Base-by-base conservation (phyloP, 1,140 invertebrate species). In the Dendroctonus ponderosae region DNA sequence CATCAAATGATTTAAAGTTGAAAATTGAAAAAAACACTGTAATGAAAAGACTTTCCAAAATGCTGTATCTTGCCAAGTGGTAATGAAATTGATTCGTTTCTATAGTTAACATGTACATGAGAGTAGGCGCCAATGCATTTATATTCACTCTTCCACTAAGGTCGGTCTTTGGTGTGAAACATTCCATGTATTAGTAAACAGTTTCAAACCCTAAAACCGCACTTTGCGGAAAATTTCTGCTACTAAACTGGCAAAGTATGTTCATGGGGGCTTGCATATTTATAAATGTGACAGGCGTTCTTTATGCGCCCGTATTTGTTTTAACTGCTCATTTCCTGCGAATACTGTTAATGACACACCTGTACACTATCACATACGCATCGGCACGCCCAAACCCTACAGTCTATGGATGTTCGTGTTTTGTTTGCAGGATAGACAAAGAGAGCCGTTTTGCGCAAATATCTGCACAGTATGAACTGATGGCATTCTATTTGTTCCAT, bases 261-360 rank as follows among this genome's bases (percentile, higher is more conserved):
- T 37, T 56, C 15, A 51, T 51, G 14, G 11, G 49, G 49, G 14
- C 14, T 2, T 39, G 53, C 53, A 56, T 58, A 44, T 58, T 58
- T 58, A 46, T 58, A 43, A 15, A 46, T 44, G 56, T 42, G 42
- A 58, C 14, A 58, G 11, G 14, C 42, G 42, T 58, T 46, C 56
- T 58, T 58, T 46, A 58, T 58, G 37, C 39, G 42, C 56, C 56
- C 40, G 56, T 58, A 58, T 58, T 58, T 58, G 42, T 58, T 58
- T 44, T 58, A 58, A 58, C 56, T 44, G 56, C 56, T 58, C 56
- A 58, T 58, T 58, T 58, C 56, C 56, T 43, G 56, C 56, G n/a
- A 44, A 58, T 37, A 44, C 9, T 15, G 56, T 44, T 58, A 58
- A 58, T 58, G 56, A 58, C 56, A 58, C 56, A 58, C 56, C 56